Evolutionary conservation across 2,888 invertebrate species (phyloP), one percentile per base, ranked within the genome.

Genomic region (Galeruca laticollis): DNA sequence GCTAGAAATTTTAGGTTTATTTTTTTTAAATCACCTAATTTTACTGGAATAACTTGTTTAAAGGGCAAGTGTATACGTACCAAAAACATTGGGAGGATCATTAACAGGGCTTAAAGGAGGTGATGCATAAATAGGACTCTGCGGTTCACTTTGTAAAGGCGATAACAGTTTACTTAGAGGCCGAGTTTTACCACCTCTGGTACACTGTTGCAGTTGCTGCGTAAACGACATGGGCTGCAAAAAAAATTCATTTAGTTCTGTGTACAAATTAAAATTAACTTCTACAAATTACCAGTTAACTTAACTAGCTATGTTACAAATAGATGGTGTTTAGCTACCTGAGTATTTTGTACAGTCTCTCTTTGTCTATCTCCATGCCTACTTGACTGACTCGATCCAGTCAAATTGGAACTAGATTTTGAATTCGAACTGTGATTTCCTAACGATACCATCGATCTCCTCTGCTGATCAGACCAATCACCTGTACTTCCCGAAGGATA

Each of bases 141-240:
- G 90, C 0, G 91, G 91, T 79, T 91, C 91, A 79, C 90, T 90
- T 76, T 91, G 89, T 66, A 89, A 80, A 10, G 89, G 89, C 47
- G 88, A 89, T 69, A 89, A 79, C 57, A 91, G 84, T 79, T 90
- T 89, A 75, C 90, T 89, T 49, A 90, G 84, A 0, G 93, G 90
- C 47, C 93, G 87, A 69, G 88, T 88, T 77, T 91, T 90, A 11
- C 89, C 85, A 81, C 90, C 90, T 70, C 94, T 88, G 0, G 94
- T 92, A 83, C 94, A 93, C 74, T 94, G 92, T 75, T 97, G 96
- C 63, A 97, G 88, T 87, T 97, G 96, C 85, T 97, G 96, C 2
- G 96, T 96, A 86, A 97, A 97, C 60, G 96, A 95, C 81, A 97
- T 88, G 13, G 93, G 93, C 72, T 91, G 87, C 8, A 60, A 54